Percentiles rank a stretch among this genome's conserved stretches.
Evolutionary conservation across 2,888 invertebrate genomes (phyloP).

Genomic region (Adelognathus sp.): DNA sequence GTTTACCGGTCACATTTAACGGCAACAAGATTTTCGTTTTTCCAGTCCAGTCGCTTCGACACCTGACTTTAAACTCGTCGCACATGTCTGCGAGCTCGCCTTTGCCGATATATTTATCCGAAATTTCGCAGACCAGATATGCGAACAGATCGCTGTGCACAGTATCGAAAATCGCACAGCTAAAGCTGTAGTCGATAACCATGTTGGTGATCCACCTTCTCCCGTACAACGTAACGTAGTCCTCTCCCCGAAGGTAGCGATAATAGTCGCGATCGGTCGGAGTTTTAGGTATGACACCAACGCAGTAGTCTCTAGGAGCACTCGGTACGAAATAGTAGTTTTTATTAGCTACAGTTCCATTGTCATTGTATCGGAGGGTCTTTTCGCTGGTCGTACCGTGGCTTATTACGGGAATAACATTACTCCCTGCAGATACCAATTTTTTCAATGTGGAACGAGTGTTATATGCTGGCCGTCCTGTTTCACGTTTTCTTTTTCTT

Average conservation of each 20-base stretch:
- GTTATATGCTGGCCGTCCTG: not conserved
- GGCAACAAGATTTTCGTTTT: not conserved
- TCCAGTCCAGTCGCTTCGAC: not conserved
- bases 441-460: not conserved
- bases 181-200: not conserved
- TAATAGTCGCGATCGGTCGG: not conserved
- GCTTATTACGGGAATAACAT: not conserved
- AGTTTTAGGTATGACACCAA: not conserved
- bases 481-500: not conserved
- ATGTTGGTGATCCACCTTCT: not conserved
- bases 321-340: not conserved
- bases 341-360: conserved; percentile 4
- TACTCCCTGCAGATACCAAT: not conserved
- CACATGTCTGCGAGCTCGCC: not conserved
- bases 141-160: not conserved
- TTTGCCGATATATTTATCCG: not conserved
- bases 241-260: not conserved
- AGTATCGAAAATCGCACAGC: not conserved
- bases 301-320: not conserved
- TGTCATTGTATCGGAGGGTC: not conserved
- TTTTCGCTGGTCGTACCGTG: not conserved
- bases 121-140: not conserved
- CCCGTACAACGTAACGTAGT: not conserved
- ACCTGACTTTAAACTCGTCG: not conserved
- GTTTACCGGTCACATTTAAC: not conserved